Conservation (phyloP, 1,140 invertebrate species). For the Aphaenogaster ashmeadi region DNA sequence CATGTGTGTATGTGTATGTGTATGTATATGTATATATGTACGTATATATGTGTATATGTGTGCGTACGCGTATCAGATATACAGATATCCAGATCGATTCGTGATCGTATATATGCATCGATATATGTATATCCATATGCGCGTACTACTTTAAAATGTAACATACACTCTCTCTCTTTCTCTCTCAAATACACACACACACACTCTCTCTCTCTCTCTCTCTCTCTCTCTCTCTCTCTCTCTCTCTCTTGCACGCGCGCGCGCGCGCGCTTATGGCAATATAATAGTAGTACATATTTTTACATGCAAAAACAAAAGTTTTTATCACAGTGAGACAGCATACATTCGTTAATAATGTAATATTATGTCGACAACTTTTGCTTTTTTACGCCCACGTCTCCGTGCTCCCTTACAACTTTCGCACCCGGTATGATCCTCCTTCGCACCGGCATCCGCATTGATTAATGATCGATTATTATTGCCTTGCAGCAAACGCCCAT, state of each 20-base stretch:
- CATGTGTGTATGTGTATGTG: constrained; percentile 28
- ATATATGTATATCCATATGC: constrained; percentile 66
- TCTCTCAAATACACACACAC: no score
- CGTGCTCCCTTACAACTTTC: constrained; percentile 20
- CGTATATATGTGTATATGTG: constrained; percentile 27
- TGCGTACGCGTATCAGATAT: constrained; percentile 60
- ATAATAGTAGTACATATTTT: constrained; percentile 83
- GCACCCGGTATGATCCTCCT: background rate
- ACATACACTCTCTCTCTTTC: constrained; percentile 21
- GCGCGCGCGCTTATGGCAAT: constrained; percentile 79
- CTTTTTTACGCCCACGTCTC: constrained; percentile 50
- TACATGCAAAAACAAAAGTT: constrained; percentile 87
- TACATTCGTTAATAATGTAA: constrained; percentile 85
- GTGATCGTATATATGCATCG: constrained; percentile 7
- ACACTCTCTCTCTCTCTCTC: constrained; percentile 52
- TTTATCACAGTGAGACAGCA: constrained; percentile 87
- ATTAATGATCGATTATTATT: constrained; percentile 66
- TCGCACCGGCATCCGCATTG: background rate
- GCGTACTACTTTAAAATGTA: constrained; percentile 48
- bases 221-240: constrained; percentile 63
- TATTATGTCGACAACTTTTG: constrained; percentile 81
- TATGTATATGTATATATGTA: constrained; percentile 34
- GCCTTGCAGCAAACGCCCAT: constrained; percentile 49
- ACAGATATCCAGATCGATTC: constrained; percentile 65
- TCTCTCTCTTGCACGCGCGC: constrained; percentile 59